Conservation (phyloP, 2,113 vertebrate genomes). For the Martes martes region DNA sequence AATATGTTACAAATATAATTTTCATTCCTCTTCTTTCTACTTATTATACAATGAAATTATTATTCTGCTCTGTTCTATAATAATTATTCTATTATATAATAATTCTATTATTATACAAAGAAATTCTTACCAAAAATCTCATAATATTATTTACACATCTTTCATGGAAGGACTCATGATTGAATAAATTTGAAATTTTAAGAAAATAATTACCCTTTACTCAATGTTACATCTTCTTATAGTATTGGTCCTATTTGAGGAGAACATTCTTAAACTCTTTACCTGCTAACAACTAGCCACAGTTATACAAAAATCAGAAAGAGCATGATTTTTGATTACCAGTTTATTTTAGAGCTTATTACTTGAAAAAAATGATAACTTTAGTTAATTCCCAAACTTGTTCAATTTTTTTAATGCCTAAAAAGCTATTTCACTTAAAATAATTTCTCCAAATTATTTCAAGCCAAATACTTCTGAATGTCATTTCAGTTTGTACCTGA, state of each 20-base stretch:
- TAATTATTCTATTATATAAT: neutral
- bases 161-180: neutral
- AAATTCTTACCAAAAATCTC: neutral
- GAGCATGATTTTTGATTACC: neutral
- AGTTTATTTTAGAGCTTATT: constrained; percentile 34
- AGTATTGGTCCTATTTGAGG: neutral
- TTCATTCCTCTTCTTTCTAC: neutral
- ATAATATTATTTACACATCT: neutral
- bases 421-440: constrained; percentile 47
- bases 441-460: constrained; percentile 8
- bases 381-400: neutral
- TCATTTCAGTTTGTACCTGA: constrained; percentile 18
- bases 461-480: neutral
- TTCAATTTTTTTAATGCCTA: constrained; percentile 38
- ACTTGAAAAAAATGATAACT: constrained; percentile 5
- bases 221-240: neutral
- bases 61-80: neutral
- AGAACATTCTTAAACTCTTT: neutral
- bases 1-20: neutral
- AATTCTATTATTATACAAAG: neutral
- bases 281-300: neutral
- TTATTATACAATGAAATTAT: neutral
- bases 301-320: neutral
- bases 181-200: neutral
- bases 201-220: neutral